phyloP scores from a whole-genome alignment of 2,888 invertebrate species.

The Euspilapteryx auroguttella region DNA sequence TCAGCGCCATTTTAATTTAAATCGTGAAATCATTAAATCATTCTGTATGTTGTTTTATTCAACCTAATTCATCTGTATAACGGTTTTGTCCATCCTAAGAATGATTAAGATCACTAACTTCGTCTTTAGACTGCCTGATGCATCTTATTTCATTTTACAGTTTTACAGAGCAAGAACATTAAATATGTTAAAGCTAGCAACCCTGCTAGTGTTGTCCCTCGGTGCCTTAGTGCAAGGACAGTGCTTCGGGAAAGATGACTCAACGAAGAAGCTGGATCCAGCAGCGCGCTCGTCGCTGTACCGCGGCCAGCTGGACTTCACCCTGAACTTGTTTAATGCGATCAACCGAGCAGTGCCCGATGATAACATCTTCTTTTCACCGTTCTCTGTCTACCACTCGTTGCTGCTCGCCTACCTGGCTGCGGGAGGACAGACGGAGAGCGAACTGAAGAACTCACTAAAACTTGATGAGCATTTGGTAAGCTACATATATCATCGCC shows the following conservation, averaged over 20 bases:
- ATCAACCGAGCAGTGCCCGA: conserved; percentile 66
- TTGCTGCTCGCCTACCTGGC: conserved; percentile 79
- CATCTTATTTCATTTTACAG: too few species aligned
- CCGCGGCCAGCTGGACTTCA: conserved; percentile 65
- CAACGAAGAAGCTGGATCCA: conserved; percentile 39
- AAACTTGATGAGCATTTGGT: conserved; percentile 61
- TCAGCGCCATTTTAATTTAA: too few species aligned
- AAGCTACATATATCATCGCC: conserved; percentile 12
- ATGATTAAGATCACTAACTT: too few species aligned
- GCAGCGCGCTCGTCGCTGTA: conserved; percentile 30
- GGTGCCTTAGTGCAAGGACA: conserved; percentile 29
- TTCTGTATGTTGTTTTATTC: too few species aligned
- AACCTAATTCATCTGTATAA: too few species aligned
- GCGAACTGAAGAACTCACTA: conserved; percentile 63
- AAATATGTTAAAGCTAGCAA: conserved; percentile 28
- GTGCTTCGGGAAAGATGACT: conserved; percentile 46
- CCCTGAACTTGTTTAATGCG: conserved; percentile 68
- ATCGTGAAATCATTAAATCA: too few species aligned
- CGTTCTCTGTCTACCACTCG: conserved; percentile 83
- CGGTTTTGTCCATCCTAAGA: too few species aligned
- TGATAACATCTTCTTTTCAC: conserved; percentile 85
- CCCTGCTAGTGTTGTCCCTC: conserved; percentile 16
- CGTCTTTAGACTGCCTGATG: too few species aligned
- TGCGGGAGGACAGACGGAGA: conserved; percentile 71
- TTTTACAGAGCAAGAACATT: too few species aligned